These are phyloP conservation scores for Geococcyx californianus DNA, from an alignment of 2,113 vertebrate genomes.

Conservation along the genomic window DNA sequence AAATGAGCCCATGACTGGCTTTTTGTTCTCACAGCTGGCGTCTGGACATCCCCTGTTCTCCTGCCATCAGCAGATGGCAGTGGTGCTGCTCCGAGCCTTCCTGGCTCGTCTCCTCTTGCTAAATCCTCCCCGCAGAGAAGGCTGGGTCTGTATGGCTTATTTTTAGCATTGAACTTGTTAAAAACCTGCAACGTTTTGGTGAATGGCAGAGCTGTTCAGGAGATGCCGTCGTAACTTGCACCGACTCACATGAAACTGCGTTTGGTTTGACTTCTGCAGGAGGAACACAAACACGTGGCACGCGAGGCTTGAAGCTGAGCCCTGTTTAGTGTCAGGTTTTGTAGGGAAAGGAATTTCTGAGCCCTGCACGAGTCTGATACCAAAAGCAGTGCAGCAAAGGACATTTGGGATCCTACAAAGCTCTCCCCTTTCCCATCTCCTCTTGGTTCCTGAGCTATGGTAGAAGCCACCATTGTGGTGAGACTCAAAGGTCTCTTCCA, in stretches of 20 bases:
- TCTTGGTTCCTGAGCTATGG: not conserved
- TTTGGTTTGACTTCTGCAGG: not conserved
- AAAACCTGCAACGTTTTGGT: fast-evolving
- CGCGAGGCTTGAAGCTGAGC: fast-evolving
- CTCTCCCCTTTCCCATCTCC: not conserved
- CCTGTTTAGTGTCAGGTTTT: fast-evolving
- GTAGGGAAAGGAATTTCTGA: fast-evolving
- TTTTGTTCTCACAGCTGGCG: fast-evolving
- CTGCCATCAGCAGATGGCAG: constrained; percentile 1
- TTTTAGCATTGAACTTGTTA: not conserved
- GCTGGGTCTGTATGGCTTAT: fast-evolving
- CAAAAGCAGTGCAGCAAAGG: not conserved
- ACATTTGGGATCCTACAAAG: not conserved
- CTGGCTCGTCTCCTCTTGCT: not conserved
- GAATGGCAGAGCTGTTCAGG: fast-evolving
- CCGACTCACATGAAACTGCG: fast-evolving
- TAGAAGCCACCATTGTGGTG: fast-evolving
- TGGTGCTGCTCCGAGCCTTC: not conserved
- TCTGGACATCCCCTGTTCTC: not conserved
- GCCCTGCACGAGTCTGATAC: not conserved
- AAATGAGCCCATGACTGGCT: fast-evolving
- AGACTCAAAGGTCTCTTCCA: not conserved
- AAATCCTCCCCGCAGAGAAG: not conserved
- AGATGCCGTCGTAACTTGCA: fast-evolving
- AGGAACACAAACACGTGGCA: fast-evolving